Percentiles rank a stretch among this genome's conserved stretches.
Evolutionary conservation across 2,797 vertebrate species (phyloP).

Genomic region (Peromyscus melanophrys): DNA sequence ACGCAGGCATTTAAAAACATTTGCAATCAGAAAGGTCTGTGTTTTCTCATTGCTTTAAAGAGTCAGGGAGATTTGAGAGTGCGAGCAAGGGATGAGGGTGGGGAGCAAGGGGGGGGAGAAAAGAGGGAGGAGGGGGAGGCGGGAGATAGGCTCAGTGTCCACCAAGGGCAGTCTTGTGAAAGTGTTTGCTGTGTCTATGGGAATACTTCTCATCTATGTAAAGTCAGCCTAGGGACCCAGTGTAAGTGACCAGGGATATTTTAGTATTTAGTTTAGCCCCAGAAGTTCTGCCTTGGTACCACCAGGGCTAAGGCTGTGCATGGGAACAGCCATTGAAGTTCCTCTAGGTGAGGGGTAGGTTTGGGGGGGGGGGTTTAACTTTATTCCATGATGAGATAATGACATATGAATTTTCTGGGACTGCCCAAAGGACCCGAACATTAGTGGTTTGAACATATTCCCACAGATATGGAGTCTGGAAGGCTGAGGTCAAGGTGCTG

Average conservation of each 20-base stretch:
- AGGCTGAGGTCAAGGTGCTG: background rate
- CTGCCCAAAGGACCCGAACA: background rate
- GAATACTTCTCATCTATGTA: no score
- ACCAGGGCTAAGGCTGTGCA: background rate
- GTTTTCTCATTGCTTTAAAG: slow-evolving; percentile 83
- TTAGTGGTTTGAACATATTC: background rate
- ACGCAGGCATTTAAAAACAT: slow-evolving; percentile 85
- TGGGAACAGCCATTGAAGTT: background rate
- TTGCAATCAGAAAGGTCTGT: slow-evolving; percentile 83
- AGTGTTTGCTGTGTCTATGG: background rate
- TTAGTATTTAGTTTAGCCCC: background rate
- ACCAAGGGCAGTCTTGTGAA: background rate
- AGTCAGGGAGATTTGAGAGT: slow-evolving; percentile 68
- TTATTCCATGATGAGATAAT: background rate
- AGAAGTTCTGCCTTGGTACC: no score
- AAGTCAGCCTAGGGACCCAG: rapidly evolving
- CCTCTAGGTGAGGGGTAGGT: background rate
- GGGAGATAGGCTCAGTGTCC: no score
- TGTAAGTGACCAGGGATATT: background rate
- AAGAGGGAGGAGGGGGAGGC: background rate
- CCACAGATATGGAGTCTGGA: background rate
- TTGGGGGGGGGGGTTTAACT: background rate
- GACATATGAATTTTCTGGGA: background rate
- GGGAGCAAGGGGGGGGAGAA: no score
- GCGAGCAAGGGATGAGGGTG: background rate